Percentiles rank a stretch among this genome's conserved stretches.
phyloP scores from a whole-genome alignment of 1,140 invertebrate genomes.

The Drosophila melanica region DNA sequence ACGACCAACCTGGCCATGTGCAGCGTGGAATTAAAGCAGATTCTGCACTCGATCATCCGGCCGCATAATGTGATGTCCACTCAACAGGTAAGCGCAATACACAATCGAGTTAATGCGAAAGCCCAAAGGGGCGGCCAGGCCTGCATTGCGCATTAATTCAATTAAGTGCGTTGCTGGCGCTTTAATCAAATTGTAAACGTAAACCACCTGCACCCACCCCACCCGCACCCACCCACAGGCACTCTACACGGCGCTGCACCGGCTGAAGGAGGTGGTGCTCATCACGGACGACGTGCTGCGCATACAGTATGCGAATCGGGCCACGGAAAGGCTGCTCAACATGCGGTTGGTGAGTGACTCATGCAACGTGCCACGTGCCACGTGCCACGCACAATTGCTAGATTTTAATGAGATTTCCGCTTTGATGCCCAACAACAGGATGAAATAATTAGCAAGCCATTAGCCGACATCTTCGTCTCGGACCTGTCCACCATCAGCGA shows the following conservation, averaged over 20 bases:
- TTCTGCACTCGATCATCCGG: constrained; percentile 88
- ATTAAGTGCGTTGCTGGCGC: constrained; percentile 85
- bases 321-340: constrained; percentile 81
- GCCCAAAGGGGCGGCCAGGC: constrained; percentile 35
- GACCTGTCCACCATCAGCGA: constrained; percentile 86
- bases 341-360: constrained; percentile 78
- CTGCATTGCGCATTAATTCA: constrained; percentile 85
- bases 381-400: constrained; percentile 14
- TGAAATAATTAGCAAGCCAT: constrained; percentile 90
- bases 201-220: constrained; percentile 33
- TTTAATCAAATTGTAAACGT: constrained; percentile 57
- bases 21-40: constrained; percentile 89
- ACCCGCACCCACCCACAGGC: constrained; percentile 84
- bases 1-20: constrained; percentile 88
- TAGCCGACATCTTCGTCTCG: constrained; percentile 86
- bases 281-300: constrained; percentile 93
- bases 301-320: constrained; percentile 87
- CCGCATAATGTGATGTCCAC: constrained; percentile 85
- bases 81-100: constrained; percentile 72
- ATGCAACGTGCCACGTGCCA: not conserved
- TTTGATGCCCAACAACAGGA: constrained; percentile 85
- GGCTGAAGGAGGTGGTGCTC: constrained; percentile 93
- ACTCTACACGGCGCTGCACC: constrained; percentile 93
- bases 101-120: constrained; percentile 50
- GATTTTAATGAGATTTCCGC: constrained; percentile 62